Base-by-base conservation (phyloP, 2,113 vertebrate genomes). In the western clawed frog (Xenopus tropicalis) region DNA sequence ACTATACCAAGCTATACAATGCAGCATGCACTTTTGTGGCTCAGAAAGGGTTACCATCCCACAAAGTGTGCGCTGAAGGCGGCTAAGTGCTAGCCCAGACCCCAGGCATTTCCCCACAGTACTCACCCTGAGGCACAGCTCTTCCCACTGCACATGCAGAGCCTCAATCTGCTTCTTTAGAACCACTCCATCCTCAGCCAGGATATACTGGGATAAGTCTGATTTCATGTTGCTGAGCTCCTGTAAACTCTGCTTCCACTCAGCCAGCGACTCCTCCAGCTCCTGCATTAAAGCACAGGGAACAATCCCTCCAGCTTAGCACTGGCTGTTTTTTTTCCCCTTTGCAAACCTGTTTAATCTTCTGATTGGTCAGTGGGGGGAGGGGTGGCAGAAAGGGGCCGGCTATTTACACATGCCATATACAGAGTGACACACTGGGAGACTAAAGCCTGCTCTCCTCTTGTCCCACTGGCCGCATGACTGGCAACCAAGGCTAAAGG, bases 221-320 rank as follows among this genome's bases (percentile, higher is more conserved):
- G 79, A 86, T 86, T 94, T 94, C 92, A 92, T 85, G 79, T 83
- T 81, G 79, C 82, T 85, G 83, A 95, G 86, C 77, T 95, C 90
- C 66, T 88, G 86, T 83, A 94, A 87, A 85, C 88, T 83, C 81
- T 85, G 81, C 20, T 84, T 88, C 94, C 96, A 96, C 87, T 85
- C 87, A 66, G 88, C 88, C 84, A 96, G 87, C 12, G 87, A 84
- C 80, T 90, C 91, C 90, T 95, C 90, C 76, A 91, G 86, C 84
- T 94, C 94, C 96, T 98, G 94, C 90, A 93, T 90, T 85, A 86
- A 86, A 91, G 88, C 71, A 84, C 86, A 88, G 71, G 61, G 42
- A 78, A 80, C 48, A 64, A 72, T 65, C 59, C 78, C 79, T 82
- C 80, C 79, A 81, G 82, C 79, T 80, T 61, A 82, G 83, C 86